Evolutionary conservation across 2,797 vertebrate species (phyloP).

Genomic region (Columba guinea): DNA sequence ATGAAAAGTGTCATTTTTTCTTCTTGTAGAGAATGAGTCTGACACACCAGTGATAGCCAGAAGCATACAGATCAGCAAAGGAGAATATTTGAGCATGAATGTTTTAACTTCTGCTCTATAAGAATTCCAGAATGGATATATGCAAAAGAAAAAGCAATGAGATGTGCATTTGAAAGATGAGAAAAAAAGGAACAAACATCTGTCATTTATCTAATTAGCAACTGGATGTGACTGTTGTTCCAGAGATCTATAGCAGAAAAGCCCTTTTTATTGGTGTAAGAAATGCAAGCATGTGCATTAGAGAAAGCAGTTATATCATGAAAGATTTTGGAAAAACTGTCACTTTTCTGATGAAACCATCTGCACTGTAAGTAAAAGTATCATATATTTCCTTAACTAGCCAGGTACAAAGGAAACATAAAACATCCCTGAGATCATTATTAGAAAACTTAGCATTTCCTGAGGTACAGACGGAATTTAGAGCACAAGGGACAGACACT

Average conservation of each 20-base stretch:
- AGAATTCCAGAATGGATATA: not conserved
- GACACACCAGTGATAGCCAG: not conserved
- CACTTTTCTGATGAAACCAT: conserved; percentile 38
- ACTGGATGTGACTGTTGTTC: conserved; percentile 32
- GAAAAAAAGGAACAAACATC: not conserved
- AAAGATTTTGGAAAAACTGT: conserved; percentile 28
- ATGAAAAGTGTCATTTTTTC: not conserved
- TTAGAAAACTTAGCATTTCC: not conserved
- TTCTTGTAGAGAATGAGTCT: not conserved
- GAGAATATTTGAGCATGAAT: not conserved
- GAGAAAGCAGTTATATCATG: conserved; percentile 25
- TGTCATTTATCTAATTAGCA: conserved; percentile 54
- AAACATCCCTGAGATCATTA: not conserved
- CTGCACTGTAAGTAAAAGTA: conserved; percentile 17
- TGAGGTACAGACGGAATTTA: not conserved
- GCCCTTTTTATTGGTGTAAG: conserved; percentile 33
- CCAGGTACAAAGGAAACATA: not conserved
- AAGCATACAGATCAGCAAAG: not conserved
- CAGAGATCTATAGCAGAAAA: conserved; percentile 30
- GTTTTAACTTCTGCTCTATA: not conserved
- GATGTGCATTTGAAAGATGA: not conserved
- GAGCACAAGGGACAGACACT: not conserved
- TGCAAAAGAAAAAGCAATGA: not conserved
- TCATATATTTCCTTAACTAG: conserved; percentile 62
- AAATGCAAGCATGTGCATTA: not conserved